These are phyloP conservation scores for Elephantulus edwardii DNA, from an alignment of 2,113 vertebrate species.

Conservation along the genomic window DNA sequence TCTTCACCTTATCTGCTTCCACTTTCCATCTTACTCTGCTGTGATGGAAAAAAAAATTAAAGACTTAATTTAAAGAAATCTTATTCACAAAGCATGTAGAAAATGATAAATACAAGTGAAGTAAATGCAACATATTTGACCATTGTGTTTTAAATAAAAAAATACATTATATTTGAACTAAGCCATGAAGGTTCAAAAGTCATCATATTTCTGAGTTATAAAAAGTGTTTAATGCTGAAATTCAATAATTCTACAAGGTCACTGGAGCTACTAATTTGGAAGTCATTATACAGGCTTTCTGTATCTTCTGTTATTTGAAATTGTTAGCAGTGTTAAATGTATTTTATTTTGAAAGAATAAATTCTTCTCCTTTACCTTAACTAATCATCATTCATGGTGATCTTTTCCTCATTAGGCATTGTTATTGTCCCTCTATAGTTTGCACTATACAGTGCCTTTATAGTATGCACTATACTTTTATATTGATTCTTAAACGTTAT, in stretches of 20 bases:
- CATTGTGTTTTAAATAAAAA: constrained; percentile 2
- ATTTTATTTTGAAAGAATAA: neutral
- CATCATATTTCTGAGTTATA: constrained; percentile 24
- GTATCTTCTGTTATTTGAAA: neutral
- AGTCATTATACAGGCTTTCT: neutral
- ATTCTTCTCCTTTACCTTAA: neutral
- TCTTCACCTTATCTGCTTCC: neutral
- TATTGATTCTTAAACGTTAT: neutral
- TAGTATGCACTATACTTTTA: fast-evolving
- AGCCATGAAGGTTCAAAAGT: neutral
- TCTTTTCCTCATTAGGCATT: neutral
- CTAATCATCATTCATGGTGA: neutral
- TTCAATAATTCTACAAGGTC: constrained; percentile 38
- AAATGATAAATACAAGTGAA: neutral
- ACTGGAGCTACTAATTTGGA: neutral
- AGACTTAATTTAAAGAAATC: neutral
- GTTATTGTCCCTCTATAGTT: neutral
- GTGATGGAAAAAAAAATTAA: neutral
- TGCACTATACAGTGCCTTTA: neutral
- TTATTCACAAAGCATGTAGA: neutral
- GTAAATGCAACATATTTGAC: neutral
- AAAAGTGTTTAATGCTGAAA: neutral
- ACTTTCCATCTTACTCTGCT: neutral
- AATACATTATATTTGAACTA: constrained; percentile 22
- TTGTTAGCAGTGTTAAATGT: neutral